Evolutionary conservation across 1,140 invertebrate genomes (phyloP), one percentile per base, ranked within the genome.

Genomic region (Ceratitis capitata): DNA sequence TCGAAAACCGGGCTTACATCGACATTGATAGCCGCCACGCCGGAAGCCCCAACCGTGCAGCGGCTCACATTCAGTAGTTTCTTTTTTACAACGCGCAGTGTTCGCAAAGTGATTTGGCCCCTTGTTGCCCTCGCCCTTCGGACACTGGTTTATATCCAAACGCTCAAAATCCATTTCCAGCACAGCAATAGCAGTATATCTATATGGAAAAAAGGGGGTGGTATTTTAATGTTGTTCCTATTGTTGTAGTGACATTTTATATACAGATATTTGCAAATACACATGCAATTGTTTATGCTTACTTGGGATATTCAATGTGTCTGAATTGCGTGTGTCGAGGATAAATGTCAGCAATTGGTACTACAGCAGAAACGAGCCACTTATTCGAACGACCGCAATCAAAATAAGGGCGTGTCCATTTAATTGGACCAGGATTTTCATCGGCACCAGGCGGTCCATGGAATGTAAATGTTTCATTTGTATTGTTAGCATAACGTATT

Each of bases 71-170:
- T 98, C 97, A 23, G 98, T 99, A 14, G 98, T 98, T 89, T 96
- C 95, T 87, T 95, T 94, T 94, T 98, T 98, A 94, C 98, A 99
- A 87, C 97, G 93, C 3, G 97, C 96, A 7, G 98, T 99, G 87
- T 96, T 95, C 56, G 95, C 96, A 94, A 98, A 99, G 91, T 94
- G 94, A 93, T 99, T 99, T 0, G 97, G 96, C 19, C 95, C 94
- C 86, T 94, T 95, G 92, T 99, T 99, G 39, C 98, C 98, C 89
- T 95, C 92, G 86, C 97, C 96, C 85, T 93, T 93, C 0, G 98
- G 97, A 95, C 98, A 99, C 89, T 99, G 98, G 93, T 99, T 99
- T 92, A 99, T 98, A 92, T 99, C 98, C 92, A 99, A 97, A 89
- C 98, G 94, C 87, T 99, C 98, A 93, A 98, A 98, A 91, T 99